A percentile compares a stretch with the other conserved stretches of the same genome.
These are phyloP conservation scores for Astropecten irregularis DNA, from an alignment of 53 echinoderm and acorn worm genomes.

Conservation along the genomic window DNA sequence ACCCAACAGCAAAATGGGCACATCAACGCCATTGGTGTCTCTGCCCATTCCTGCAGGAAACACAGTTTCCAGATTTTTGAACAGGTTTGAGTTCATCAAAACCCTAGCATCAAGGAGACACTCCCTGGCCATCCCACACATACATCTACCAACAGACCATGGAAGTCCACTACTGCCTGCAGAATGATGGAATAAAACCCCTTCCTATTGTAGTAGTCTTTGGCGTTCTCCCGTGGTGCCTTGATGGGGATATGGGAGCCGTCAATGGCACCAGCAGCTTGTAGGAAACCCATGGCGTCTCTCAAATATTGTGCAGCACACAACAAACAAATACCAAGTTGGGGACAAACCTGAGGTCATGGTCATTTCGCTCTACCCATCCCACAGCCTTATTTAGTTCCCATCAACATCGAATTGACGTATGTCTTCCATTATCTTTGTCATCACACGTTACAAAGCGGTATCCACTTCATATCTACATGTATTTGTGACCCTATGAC, in stretches of 20 bases:
- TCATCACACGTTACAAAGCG: too few species aligned
- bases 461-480: too few species aligned
- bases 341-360: too few species aligned
- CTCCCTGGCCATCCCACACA: conserved; percentile 13
- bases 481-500: background rate
- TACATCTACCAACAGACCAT: background rate
- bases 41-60: background rate
- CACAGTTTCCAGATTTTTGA: background rate
- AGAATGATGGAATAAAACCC: conserved; percentile 9
- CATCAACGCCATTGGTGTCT: background rate
- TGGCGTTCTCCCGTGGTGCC: background rate
- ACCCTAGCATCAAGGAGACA: conserved; percentile 28
- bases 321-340: too few species aligned
- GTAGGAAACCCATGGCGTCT: background rate
- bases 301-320: too few species aligned
- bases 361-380: too few species aligned
- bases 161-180: conserved; percentile 19
- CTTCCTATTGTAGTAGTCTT: conserved; percentile 28
- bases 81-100: background rate
- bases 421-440: too few species aligned
- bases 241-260: conserved; percentile 5
- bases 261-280: conserved; percentile 20
- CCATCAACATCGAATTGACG: too few species aligned
- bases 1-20: conserved; percentile 13
- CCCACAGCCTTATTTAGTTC: too few species aligned